Base-by-base conservation (phyloP, 2,113 vertebrate genomes). In the Promerops cafer region DNA sequence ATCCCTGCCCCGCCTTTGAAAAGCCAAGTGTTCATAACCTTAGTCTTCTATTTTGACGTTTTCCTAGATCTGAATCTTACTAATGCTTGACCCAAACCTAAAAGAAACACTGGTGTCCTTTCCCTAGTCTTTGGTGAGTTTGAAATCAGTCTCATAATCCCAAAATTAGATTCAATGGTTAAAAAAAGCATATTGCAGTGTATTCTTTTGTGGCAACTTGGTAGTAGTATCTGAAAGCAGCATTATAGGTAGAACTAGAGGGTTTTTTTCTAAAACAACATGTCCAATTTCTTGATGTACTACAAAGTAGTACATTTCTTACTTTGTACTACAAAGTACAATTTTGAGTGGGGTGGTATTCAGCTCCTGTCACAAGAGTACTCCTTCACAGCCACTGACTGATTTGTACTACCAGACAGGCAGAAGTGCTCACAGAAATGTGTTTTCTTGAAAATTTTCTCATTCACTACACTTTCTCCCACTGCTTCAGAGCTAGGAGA, bases 271-370 rank as follows among this genome's bases (percentile, higher is more conserved):
- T 35, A 44, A 60, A 84, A 24, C 20, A 75, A 10, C 7, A 26
- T 6, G 18, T 42, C 42, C 30, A 42, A 71, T 17, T 40, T 74
- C 69, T 52, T 49, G 33, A 74, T 78, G 64, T n/a, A n/a, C n/a
- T n/a, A n/a, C n/a, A n/a, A n/a, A n/a, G n/a, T n/a, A n/a, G n/a
- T n/a, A n/a, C n/a, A n/a, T n/a, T n/a, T n/a, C n/a, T n/a, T n/a
- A n/a, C n/a, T n/a, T n/a, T n/a, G n/a, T n/a, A n/a, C n/a, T n/a
- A 56, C 1, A 0, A 10, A 33, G 31, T 20, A 31, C 31, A 53
- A 9, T 65, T 83, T 66, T 76, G 24, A 16, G 70, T 3, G 28
- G 33, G 26, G 30, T 75, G 47, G 16, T 54, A 53, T 76, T 50
- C 33, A 53, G 35, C 21, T 83, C 9, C 16, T 22, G 7, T 56